Evolutionary conservation across 2,888 invertebrate genomes (phyloP).

Genomic region (Lochmaea crataegi): DNA sequence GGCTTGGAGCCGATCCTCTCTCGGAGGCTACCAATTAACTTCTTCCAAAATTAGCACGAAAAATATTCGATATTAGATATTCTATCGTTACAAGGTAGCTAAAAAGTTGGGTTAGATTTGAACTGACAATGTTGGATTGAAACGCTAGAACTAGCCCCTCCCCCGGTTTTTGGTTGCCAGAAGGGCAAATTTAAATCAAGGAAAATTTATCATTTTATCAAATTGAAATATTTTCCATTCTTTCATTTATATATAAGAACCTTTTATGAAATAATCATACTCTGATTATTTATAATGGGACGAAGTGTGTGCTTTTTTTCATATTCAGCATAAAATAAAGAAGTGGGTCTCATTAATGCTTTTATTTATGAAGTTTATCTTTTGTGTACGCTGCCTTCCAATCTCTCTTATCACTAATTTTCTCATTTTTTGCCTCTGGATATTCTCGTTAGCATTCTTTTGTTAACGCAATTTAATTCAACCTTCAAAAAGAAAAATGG

Average conservation of each 20-base stretch:
- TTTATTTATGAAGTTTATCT: constrained; percentile 22
- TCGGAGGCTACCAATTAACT: too few species aligned
- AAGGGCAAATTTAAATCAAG: not conserved
- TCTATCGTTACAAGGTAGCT: too few species aligned
- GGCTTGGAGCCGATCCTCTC: too few species aligned
- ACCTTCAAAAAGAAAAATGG: constrained; percentile 4
- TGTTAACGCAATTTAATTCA: constrained; percentile 11
- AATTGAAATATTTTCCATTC: not conserved
- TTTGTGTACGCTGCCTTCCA: constrained; percentile 13
- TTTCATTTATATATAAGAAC: not conserved
- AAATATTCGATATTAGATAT: too few species aligned
- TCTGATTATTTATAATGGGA: constrained; percentile 4
- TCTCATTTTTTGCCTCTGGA: constrained; percentile 22
- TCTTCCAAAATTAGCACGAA: too few species aligned
- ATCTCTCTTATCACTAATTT: constrained; percentile 22
- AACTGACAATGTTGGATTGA: too few species aligned
- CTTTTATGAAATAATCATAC: not conserved
- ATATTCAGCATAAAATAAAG: constrained; percentile 11
- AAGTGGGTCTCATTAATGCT: constrained; percentile 13
- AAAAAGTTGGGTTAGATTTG: too few species aligned
- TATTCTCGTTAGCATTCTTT: constrained; percentile 19
- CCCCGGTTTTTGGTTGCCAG: too few species aligned
- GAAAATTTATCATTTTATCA: not conserved
- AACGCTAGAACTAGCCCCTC: too few species aligned
- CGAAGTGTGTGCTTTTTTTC: constrained; percentile 5